Conservation (phyloP, 2,113 vertebrate species). For the Chloropsis cyanopogon region DNA sequence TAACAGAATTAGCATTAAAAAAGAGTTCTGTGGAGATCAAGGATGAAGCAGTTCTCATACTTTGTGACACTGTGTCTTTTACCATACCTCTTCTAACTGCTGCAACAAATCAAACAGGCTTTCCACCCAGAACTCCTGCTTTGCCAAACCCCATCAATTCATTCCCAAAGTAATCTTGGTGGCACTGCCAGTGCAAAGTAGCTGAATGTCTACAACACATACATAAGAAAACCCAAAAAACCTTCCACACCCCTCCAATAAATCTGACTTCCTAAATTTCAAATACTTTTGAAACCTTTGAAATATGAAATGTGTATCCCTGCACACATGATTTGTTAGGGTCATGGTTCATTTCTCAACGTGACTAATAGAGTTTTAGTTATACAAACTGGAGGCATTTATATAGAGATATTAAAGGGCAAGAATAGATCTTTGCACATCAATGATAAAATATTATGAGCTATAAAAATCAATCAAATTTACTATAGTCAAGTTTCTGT, state of each 20-base stretch:
- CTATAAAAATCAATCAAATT: not conserved
- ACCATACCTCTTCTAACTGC: not conserved
- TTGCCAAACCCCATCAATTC: not conserved
- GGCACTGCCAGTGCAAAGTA: not conserved
- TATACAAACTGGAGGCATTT: not conserved
- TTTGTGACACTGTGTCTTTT: not conserved
- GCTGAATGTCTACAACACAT: not conserved
- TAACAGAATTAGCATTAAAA: not conserved
- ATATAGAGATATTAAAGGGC: not conserved
- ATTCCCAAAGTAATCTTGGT: not conserved
- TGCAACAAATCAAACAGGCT: not conserved
- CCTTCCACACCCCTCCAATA: not conserved
- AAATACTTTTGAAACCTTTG: not conserved
- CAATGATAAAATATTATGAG: not conserved
- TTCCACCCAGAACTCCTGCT: not conserved
- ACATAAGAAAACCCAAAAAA: not conserved
- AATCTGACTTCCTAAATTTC: not conserved
- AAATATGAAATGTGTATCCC: not conserved
- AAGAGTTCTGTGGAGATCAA: not conserved
- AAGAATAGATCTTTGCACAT: not conserved
- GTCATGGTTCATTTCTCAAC: not conserved
- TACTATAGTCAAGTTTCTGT: not conserved
- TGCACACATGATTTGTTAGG: no score
- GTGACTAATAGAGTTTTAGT: not conserved
- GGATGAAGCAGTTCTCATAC: not conserved